Percentiles rank a stretch among this genome's conserved stretches.
These are phyloP conservation scores for Lycia hirtaria DNA, from an alignment of 2,888 invertebrate species.

Conservation along the genomic window DNA sequence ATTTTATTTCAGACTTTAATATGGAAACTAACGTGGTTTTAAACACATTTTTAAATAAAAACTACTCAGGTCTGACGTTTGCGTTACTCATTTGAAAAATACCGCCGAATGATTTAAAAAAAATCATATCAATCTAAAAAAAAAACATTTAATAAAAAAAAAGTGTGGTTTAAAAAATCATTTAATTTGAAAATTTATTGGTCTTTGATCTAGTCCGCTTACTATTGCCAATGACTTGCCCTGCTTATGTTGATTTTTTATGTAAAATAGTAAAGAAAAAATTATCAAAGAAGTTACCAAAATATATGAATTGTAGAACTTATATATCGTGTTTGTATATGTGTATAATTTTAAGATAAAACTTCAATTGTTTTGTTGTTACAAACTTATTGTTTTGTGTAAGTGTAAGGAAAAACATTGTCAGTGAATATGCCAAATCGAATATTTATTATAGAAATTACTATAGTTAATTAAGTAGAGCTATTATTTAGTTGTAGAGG, in stretches of 20 bases:
- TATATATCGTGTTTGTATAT: conserved; percentile 4
- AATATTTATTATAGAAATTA: not conserved
- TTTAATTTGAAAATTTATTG: too few species aligned
- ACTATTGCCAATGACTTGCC: conserved; percentile 16
- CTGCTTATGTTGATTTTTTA: not conserved
- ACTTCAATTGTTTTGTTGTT: too few species aligned
- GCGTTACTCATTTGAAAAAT: too few species aligned
- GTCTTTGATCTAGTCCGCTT: conserved; percentile 16
- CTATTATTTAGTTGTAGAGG: not conserved
- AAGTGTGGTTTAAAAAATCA: too few species aligned
- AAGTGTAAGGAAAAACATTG: not conserved
- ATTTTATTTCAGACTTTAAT: too few species aligned
- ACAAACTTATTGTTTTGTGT: too few species aligned
- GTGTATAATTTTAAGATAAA: not conserved
- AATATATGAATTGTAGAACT: conserved; percentile 25
- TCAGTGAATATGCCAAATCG: conserved; percentile 16
- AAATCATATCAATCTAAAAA: too few species aligned
- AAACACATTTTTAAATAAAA: too few species aligned
- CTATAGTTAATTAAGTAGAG: not conserved
- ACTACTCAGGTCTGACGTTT: too few species aligned
- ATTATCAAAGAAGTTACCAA: conserved; percentile 54
- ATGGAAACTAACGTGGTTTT: too few species aligned
- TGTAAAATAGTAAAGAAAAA: conserved; percentile 2
- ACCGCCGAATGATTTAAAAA: too few species aligned
- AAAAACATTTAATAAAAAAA: too few species aligned